Percentiles rank a stretch among this genome's conserved stretches.
These are phyloP conservation scores for Artemia franciscana DNA, from an alignment of 1,140 invertebrate species.

Conservation along the genomic window DNA sequence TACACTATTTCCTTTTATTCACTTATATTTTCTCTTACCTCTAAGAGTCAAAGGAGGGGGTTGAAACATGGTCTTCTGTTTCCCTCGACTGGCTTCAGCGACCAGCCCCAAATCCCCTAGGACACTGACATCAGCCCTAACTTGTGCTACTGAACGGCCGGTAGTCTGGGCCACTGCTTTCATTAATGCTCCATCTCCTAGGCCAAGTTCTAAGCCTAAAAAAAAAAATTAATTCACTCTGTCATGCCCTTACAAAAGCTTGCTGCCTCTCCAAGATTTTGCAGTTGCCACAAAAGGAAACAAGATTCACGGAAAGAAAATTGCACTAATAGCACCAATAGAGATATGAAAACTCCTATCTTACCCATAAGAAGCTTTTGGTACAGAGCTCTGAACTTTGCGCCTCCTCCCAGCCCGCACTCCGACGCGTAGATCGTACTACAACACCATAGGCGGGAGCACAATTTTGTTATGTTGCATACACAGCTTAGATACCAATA, in stretches of 20 bases:
- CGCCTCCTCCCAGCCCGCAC: too few species aligned
- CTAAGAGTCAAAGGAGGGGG: constrained; percentile 32
- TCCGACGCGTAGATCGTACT: too few species aligned
- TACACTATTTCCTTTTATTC: too few species aligned
- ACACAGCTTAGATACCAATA: too few species aligned
- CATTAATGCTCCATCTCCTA: constrained; percentile 79
- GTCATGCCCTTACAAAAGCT: too few species aligned
- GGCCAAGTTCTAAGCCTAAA: constrained; percentile 52
- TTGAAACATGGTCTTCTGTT: constrained; percentile 63
- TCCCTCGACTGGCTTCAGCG: constrained; percentile 66
- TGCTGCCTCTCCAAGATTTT: background rate
- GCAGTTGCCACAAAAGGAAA: background rate
- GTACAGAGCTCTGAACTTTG: too few species aligned
- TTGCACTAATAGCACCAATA: too few species aligned
- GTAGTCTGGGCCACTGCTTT: constrained; percentile 85
- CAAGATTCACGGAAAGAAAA: background rate
- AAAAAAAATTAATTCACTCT: constrained; percentile 30
- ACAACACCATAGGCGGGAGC: too few species aligned
- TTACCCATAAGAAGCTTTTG: too few species aligned
- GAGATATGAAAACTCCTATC: too few species aligned
- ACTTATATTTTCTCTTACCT: background rate
- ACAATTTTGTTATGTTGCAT: too few species aligned
- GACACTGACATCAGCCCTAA: constrained; percentile 52
- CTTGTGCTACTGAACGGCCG: constrained; percentile 56
- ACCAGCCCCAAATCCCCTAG: constrained; percentile 79